Conservation (phyloP, 2,113 vertebrate species). For the Crocuta crocuta region DNA sequence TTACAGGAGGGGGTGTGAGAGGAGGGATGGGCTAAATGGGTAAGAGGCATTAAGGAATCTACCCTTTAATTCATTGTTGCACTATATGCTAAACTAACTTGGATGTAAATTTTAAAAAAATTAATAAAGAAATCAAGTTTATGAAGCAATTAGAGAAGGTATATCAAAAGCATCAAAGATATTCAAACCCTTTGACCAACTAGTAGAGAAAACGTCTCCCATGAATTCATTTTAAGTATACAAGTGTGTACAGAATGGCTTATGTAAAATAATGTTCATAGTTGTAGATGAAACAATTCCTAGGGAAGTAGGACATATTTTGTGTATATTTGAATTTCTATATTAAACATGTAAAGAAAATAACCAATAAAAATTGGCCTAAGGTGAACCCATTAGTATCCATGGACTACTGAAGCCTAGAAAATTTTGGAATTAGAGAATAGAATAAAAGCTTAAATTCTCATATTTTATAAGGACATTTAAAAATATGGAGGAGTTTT, state of each 20-base stretch:
- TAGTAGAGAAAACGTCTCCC: neutral
- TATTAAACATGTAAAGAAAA: neutral
- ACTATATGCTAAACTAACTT: too few species aligned
- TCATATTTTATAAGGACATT: neutral
- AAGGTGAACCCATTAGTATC: neutral
- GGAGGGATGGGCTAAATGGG: too few species aligned
- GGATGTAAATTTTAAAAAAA: too few species aligned
- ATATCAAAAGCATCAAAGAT: neutral
- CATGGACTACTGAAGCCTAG: neutral
- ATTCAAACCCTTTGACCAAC: neutral
- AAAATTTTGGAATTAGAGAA: neutral
- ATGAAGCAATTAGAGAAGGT: neutral
- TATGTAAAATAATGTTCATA: neutral
- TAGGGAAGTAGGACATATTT: neutral
- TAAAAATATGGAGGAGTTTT: neutral
- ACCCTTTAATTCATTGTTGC: too few species aligned
- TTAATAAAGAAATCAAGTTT: neutral
- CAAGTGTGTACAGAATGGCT: neutral
- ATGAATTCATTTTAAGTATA: neutral
- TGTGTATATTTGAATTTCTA: constrained; percentile 31
- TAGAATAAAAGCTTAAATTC: neutral
- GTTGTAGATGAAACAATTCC: neutral
- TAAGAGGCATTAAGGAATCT: too few species aligned
- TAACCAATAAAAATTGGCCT: neutral
- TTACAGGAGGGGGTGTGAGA: too few species aligned